phyloP scores from a whole-genome alignment of 2,113 vertebrate genomes.

The Panthera tigris region DNA sequence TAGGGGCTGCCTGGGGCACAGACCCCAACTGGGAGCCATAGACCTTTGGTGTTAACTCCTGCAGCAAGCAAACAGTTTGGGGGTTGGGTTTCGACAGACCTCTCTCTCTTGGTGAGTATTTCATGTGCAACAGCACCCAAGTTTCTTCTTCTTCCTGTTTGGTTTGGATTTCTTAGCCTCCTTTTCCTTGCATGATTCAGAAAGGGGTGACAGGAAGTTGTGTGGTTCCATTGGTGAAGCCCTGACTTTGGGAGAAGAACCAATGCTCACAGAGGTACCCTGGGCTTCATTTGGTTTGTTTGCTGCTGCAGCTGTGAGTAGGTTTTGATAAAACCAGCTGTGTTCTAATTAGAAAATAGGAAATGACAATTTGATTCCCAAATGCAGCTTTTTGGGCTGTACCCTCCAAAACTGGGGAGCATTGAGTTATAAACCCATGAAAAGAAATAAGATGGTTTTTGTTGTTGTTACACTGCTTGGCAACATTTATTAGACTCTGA shows the following conservation, averaged over 20 bases:
- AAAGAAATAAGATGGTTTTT: neutral
- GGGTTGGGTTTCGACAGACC: neutral
- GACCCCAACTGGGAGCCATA: neutral
- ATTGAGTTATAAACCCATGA: neutral
- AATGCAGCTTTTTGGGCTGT: neutral
- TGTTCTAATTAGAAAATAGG: neutral
- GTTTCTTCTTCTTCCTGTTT: neutral
- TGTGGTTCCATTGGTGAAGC: neutral
- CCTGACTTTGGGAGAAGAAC: neutral
- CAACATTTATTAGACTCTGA: neutral
- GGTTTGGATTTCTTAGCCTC: neutral
- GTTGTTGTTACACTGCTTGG: neutral
- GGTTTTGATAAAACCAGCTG: neutral
- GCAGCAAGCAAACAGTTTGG: neutral
- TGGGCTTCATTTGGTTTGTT: neutral
- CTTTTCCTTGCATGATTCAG: neutral
- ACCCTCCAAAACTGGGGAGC: neutral
- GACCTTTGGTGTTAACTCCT: neutral
- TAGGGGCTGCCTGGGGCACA: rapidly evolving
- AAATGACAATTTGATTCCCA: neutral
- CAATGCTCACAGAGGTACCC: neutral
- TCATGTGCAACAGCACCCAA: neutral
- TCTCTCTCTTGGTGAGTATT: neutral
- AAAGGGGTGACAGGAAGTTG: neutral
- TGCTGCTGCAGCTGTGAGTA: neutral